Base-by-base conservation (phyloP, 1,140 invertebrate species). In the Adelges cooleyi region DNA sequence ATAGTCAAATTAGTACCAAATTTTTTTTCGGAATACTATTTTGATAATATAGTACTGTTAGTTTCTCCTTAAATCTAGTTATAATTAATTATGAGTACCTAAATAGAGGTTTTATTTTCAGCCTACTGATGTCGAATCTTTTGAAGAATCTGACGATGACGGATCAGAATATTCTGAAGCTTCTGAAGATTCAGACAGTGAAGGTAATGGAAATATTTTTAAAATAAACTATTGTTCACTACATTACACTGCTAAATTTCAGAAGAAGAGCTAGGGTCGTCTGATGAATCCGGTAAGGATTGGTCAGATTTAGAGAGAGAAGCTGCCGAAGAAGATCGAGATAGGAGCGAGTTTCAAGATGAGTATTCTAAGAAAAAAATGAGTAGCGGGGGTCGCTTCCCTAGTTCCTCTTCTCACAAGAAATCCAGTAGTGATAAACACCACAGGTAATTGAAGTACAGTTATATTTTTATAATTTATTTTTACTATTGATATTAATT, bases 241-340 rank as follows among this genome's bases (percentile, higher is more conserved):
- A 22, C 8, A 66, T 51, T n/a, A 27, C 53, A 23, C 44, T 17
- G 62, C 65, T 44, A n/a, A 49, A 11, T 67, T 73, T 27, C 67
- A 67, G 68, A 69, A 66, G 77, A 80, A 69, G 84, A 84, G 68
- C 71, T 88, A 33, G 90, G 86, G 15, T 85, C 81, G 42, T 90
- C 90, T 71, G 94, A 97, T 76, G 95, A 98, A 78, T 94, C 90
- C 67, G 94, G 95, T 25, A 98, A 98, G 79, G 94, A 98, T 77
- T 98, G 95, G 95, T 95, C 90, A 8, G 93, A 97, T 78, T 76
- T 97, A 48, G 93, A 96, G 76, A 80, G 90, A 22, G 92, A 96
- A 76, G 92, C 92, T 8, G 91, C 89, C 8, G 90, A 92, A 72
- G 92, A 92, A 71, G 90, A 93, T 73, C 83, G 85, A 66, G 85